These are phyloP conservation scores for Scylla paramamosain DNA, from an alignment of 1,140 invertebrate species.

Conservation along the genomic window DNA sequence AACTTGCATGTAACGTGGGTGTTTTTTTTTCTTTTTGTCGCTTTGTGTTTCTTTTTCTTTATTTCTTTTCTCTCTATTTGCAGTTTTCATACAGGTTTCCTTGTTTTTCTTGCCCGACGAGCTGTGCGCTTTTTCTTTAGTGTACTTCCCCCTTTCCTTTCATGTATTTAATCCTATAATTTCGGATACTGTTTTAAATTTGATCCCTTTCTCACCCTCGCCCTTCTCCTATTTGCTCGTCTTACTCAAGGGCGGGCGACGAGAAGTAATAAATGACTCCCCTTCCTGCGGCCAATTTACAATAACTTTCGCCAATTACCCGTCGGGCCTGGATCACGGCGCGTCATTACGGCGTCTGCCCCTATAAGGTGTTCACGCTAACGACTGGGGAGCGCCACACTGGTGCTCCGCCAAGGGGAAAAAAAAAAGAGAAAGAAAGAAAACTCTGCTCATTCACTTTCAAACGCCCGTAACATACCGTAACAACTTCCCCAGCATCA, in stretches of 20 bases:
- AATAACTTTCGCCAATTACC: conserved; percentile 23
- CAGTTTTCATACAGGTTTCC: background rate
- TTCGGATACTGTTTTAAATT: background rate
- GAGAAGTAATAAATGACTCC: conserved; percentile 13
- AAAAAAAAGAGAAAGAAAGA: background rate
- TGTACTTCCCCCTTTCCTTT: background rate
- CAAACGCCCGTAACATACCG: background rate
- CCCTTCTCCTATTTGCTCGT: background rate
- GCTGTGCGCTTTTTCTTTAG: background rate
- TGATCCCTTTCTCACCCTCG: background rate
- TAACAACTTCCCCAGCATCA: background rate
- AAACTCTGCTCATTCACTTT: background rate
- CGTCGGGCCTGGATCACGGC: background rate
- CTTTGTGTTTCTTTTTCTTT: background rate
- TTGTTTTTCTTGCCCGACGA: background rate
- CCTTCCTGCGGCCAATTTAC: conserved; percentile 18
- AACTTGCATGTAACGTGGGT: background rate
- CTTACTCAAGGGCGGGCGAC: background rate
- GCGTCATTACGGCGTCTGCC: background rate
- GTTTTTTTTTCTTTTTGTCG: background rate
- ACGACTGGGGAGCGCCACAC: background rate
- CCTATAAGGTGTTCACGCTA: conserved; percentile 13
- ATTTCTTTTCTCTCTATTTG: background rate
- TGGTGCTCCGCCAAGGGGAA: background rate
- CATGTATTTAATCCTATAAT: background rate